Evolutionary conservation across 2,113 vertebrate genomes (phyloP), one percentile per base, ranked within the genome.

Genomic region (Cinclus cinclus): DNA sequence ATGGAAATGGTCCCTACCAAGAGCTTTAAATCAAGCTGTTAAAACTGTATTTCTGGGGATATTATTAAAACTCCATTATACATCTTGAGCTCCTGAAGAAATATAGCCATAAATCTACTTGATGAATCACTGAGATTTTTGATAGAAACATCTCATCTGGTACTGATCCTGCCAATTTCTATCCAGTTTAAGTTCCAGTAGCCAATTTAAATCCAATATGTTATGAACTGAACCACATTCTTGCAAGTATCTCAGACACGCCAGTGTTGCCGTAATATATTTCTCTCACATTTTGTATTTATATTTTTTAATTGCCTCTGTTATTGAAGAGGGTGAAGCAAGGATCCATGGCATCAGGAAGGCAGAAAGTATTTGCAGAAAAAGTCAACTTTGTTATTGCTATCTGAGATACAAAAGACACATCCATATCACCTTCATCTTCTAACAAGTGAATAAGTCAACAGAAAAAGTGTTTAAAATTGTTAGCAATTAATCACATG

Each of bases 181-280:
- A 9, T 33, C 18, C 42, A 14, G 18, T 41, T 70, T 35, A 71
- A 83, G 5, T 76, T 90, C n/a, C 27, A 52, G 31, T 27, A 75
- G 27, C 10, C 52, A 67, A 27, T 60, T 84, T 39, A 42, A 52
- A 22, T 35, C 7, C 13, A 67, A 37, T 64, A 55, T 20, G 4
- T 44, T 59, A 55, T 59, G 63, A 87, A 67, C 23, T 55, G 30
- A 70, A 9, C 12, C 69, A 31, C 5, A 1, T 33, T 79, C 41
- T 52, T 71, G 56, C 1, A 62, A 20, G 23, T 90, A 25, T 50
- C 30, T 65, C 30, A 27, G 21, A 70, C 4, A 22, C 0, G 0
- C 47, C 60, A 41, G 21, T 74, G 35, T 37, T 79, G 14, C 6
- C 0, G 0, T 73, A 64, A 28, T 21, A 24, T 0, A 3, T 71